Base-by-base conservation (phyloP, 2,113 vertebrate genomes). In the Strix aluco region DNA sequence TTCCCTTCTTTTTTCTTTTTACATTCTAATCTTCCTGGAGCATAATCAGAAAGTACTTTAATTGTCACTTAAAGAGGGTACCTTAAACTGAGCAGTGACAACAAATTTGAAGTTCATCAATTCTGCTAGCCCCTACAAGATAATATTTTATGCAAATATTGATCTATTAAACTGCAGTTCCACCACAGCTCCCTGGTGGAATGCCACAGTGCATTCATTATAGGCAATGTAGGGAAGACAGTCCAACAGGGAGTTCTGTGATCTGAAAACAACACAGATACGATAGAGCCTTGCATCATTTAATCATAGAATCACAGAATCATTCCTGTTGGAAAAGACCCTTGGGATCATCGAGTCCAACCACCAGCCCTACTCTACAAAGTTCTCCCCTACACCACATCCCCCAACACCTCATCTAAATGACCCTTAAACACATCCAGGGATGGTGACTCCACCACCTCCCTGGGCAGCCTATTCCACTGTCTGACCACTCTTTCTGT, bases 171-270 rank as follows among this genome's bases (percentile, higher is more conserved):
- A 47, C 3, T 5, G 6, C 38, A 59, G 8, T 21, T 91, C 22
- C 42, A 67, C 6, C 0, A 0, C 61, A 67, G 32, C 22, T 84
- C 51, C 23, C n/a, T 15, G 19, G 16, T 75, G 62, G 46, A 40
- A 38, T 30, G 22, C 11, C 44, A 49, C 13, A 15, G 27, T 15
- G 55, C n/a, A 21, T 22, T 65, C 54, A 5, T 40, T 73, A 13
- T 1, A 58, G n/a, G 38, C 49, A 67, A 3, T 9, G 4, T 0
- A 58, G 30, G 19, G 22, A 55, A 82, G 10, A 61, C 0, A 1
- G 25, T 36, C 25, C 55, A 58, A 14, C 8, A 54, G 51, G 46
- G 13, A 86, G 5, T 23, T 29, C 58, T 40, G 20, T 34, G 23
- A 22, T 30, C 26, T 72, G 46, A 40, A 42, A 82, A 69, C 30